Evolutionary conservation across 2,888 invertebrate genomes (phyloP), one percentile per base, ranked within the genome.

Genomic region (Parasteatoda lunata): DNA sequence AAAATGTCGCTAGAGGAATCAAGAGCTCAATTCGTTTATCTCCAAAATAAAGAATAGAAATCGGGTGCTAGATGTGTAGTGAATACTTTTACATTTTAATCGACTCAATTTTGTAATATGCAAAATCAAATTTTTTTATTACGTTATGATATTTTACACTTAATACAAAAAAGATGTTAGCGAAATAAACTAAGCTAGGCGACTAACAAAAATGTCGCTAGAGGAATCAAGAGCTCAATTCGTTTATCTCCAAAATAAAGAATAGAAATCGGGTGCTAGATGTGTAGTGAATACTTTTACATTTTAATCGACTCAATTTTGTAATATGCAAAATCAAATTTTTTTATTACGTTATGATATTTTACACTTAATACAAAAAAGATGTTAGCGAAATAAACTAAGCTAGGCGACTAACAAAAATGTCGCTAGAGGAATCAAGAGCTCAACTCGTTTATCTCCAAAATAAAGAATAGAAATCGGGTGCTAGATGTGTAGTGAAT

Each of bases 211-310:
- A 51, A 64, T 49, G 13, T 52, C 51, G 48, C 71, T 51, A 72
- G 64, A 71, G 72, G 79, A 80, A 69, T 80, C 78, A 79, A 79
- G 78, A 64, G 71, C 79, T 80, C 72, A 75, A 75, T 13, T 75
- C 75, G 30, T 30, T 68, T n/a, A 68, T 68, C 66, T 59, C 15
- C 13, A 71, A 71, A 71, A 71, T 13, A 48, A 51, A 71, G 13
- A 11, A 54, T 45, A 54, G 51, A 68, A 52, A 77, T 77, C 77
- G 70, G n/a, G 69, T 54, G 69, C 68, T 52, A 78, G 64, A 70
- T 70, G 51, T 30, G 48, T 47, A 78, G 70, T 59, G 78, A 13
- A 6, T 78, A 59, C 48, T 52, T 70, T 78, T 69, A 54, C 64
- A 68, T 77, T 77, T 77, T 77, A 5, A 49, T 52, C 11, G 2